phyloP scores from a whole-genome alignment of 1,140 invertebrate genomes.

The Diabrotica undecimpunctata region DNA sequence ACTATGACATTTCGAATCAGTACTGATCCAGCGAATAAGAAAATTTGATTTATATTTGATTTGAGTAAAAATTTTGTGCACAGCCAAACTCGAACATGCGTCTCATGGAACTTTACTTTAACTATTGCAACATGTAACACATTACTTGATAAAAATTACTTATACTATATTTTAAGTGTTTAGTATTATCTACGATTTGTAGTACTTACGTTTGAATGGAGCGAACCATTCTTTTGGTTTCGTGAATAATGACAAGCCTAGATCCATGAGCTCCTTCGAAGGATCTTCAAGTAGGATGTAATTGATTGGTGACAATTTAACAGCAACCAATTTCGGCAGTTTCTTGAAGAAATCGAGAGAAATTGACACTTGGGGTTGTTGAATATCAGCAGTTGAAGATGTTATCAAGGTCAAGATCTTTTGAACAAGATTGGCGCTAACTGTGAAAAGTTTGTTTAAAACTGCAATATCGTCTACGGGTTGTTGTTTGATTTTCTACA shows the following conservation, averaged over 20 bases:
- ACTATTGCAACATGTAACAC: too few species aligned
- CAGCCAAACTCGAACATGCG: too few species aligned
- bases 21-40: too few species aligned
- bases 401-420: constrained; percentile 23
- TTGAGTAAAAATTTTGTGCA: too few species aligned
- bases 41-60: too few species aligned
- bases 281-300: constrained; percentile 55
- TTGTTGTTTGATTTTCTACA: constrained; percentile 51
- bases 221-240: constrained; percentile 54
- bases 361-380: constrained; percentile 13
- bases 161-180: too few species aligned
- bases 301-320: constrained; percentile 57
- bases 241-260: constrained; percentile 35
- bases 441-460: constrained; percentile 53
- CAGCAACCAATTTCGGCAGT: constrained; percentile 49
- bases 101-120: too few species aligned
- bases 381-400: constrained; percentile 9
- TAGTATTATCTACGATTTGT: neutral
- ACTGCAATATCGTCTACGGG: constrained; percentile 53
- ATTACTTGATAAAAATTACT: too few species aligned
- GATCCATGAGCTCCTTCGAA: constrained; percentile 31
- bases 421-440: constrained; percentile 47
- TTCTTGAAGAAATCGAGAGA: constrained; percentile 32
- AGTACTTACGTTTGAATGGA: constrained; percentile 49
- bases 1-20: too few species aligned